These are phyloP conservation scores for Platerodrilus igneus DNA, from an alignment of 2,888 invertebrate species.

Conservation along the genomic window DNA sequence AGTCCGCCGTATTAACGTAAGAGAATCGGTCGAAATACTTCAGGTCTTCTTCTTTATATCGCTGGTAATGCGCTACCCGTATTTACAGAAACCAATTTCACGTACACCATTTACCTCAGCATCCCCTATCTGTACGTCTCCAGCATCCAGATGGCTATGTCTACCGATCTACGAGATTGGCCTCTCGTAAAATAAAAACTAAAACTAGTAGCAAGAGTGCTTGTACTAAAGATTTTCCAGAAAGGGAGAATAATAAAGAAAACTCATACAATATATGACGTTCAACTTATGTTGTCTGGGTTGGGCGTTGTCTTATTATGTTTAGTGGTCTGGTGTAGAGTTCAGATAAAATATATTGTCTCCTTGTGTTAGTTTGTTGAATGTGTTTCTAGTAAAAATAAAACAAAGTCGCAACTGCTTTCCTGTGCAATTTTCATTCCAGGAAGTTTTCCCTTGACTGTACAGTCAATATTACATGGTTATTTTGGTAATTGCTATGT, in stretches of 20 bases:
- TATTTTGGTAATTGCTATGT: too few relatives aligned
- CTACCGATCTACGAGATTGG: conserved; percentile 27
- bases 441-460: too few relatives aligned
- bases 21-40: conserved; percentile 16
- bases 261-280: conserved; percentile 11
- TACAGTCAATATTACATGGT: too few relatives aligned
- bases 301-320: conserved; percentile 14
- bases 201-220: conserved; percentile 19
- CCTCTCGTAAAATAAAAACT: conserved; percentile 25
- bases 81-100: conserved; percentile 28
- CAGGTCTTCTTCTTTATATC: conserved; percentile 24
- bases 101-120: conserved; percentile 26
- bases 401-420: conserved; percentile 6
- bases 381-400: conserved; percentile 7
- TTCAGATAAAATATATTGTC: conserved; percentile 16
- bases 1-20: conserved; percentile 18
- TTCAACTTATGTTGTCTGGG: conserved; percentile 18
- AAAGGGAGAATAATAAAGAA: conserved; percentile 7
- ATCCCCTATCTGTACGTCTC: conserved; percentile 23
- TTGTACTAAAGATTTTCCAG: conserved; percentile 16
- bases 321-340: conserved; percentile 16
- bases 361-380: conserved; percentile 9
- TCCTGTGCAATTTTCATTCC: conserved; percentile 5
- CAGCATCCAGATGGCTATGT: conserved; percentile 26
- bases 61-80: conserved; percentile 25